Conservation (phyloP, 1,140 invertebrate genomes). For the Diploscapter pachys region DNA sequence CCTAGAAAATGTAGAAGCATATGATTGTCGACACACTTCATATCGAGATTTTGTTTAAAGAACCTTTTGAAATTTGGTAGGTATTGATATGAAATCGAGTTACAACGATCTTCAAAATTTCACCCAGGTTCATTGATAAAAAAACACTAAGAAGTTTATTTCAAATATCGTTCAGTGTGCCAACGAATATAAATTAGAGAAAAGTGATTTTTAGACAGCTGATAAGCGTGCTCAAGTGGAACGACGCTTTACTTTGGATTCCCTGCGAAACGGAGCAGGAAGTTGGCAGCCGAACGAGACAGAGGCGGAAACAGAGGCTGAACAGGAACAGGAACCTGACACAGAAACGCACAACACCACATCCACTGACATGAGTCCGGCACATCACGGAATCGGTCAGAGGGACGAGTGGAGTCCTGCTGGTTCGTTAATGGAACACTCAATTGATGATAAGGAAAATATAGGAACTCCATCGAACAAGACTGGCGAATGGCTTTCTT, state of each 20-base stretch:
- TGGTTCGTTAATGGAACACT: conserved; percentile 6
- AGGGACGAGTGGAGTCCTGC: background rate
- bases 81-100: conserved; percentile 2
- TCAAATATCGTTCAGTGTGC: no score
- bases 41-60: background rate
- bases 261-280: background rate
- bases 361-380: conserved; percentile 2
- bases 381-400: background rate
- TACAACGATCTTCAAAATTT: background rate
- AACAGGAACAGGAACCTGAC: background rate
- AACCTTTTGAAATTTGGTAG: background rate
- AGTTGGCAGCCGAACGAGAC: no score
- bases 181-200: no score
- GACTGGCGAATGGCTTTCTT: background rate
- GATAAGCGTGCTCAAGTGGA: background rate
- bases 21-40: no score
- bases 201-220: background rate
- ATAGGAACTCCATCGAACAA: conserved; percentile 14
- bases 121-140: background rate
- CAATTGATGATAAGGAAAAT: conserved; percentile 18
- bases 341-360: background rate
- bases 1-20: conserved; percentile 4
- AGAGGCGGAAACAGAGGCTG: no score
- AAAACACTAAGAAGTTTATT: conserved; percentile 4
- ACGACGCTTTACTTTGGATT: background rate